Evolutionary conservation across 2,113 vertebrate genomes (phyloP).

Genomic region (Tauraco erythrolophus): DNA sequence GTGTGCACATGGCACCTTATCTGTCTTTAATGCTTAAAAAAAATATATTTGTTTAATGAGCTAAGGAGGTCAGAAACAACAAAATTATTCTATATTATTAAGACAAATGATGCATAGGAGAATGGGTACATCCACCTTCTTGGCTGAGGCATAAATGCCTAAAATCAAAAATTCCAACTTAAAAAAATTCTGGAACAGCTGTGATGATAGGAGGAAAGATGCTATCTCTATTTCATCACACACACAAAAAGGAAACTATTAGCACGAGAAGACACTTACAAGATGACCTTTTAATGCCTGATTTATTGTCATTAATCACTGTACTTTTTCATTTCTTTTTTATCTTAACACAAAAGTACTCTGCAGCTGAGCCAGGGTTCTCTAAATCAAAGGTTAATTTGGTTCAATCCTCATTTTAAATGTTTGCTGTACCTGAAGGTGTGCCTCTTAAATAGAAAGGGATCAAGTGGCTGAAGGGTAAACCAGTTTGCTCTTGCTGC

Average conservation of each 20-base stretch:
- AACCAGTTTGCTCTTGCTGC: neutral
- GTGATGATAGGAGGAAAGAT: neutral
- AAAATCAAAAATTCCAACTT: neutral
- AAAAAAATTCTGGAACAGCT: neutral
- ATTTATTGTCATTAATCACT: neutral
- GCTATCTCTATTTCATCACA: neutral
- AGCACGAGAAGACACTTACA: neutral
- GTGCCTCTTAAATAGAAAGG: neutral
- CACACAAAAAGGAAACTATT: neutral
- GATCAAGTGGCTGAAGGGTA: neutral
- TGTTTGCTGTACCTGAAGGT: constrained; percentile 5
- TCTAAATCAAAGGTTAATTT: constrained; percentile 18
- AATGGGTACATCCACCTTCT: neutral
- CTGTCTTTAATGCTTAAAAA: neutral
- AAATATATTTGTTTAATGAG: neutral
- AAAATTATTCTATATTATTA: neutral
- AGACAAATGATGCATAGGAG: neutral
- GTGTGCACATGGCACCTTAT: neutral
- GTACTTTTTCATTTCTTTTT: neutral
- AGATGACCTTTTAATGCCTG: neutral
- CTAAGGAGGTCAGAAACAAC: neutral
- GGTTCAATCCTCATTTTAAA: constrained; percentile 11
- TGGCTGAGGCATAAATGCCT: neutral
- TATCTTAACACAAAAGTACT: neutral
- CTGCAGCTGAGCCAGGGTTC: neutral